Evolutionary conservation across 2,113 vertebrate genomes (phyloP), one percentile per base, ranked within the genome.

Genomic region (Monopterus albus): DNA sequence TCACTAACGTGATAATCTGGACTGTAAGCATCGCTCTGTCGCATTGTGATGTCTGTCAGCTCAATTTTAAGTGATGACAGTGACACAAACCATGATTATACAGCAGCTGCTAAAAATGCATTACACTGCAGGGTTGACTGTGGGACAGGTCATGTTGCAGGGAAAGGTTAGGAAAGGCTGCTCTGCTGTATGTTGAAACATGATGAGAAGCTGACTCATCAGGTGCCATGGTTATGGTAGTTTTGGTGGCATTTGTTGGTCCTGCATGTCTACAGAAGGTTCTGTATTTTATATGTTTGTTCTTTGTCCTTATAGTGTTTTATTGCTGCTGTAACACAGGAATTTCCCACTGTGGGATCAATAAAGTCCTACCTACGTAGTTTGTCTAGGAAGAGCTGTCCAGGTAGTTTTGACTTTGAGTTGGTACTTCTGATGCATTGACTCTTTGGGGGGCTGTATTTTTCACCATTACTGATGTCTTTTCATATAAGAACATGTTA

Each of bases 1-100:
- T 52, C 55, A 2, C 62, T 33, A 8, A 47, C 31, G 38, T 20
- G 13, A 20, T 49, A 47, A 58, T 75, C 29, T 57, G 11, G 11
- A 40, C 39, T 35, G 36, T 29, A 57, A 49, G 53, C 45, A 28
- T 29, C 20, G 59, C 57, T 63, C 25, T 43, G 18, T 7, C 40
- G 33, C 42, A 3, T 47, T 23, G 26, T 6, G 39, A 68, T 42
- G 57, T 61, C 20, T 57, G 38, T 64, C 63, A 33, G 56, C 33
- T 65, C 31, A 15, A 10, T 74, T 46, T 59, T 51, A n/a, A 59
- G 20, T 35, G 38, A 40, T 65, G 79, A 58, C 53, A 72, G 31
- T 59, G 65, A 71, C 61, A 10, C 58, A 58, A 64, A 50, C 46
- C 62, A 38, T 66, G 65, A 76, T 85, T 67, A 70, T 69, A 49